A percentile compares a stretch with the other conserved stretches of the same genome.
phyloP scores from a whole-genome alignment of 2,113 vertebrate species.

The Sinocyclocheilus rhinocerous region DNA sequence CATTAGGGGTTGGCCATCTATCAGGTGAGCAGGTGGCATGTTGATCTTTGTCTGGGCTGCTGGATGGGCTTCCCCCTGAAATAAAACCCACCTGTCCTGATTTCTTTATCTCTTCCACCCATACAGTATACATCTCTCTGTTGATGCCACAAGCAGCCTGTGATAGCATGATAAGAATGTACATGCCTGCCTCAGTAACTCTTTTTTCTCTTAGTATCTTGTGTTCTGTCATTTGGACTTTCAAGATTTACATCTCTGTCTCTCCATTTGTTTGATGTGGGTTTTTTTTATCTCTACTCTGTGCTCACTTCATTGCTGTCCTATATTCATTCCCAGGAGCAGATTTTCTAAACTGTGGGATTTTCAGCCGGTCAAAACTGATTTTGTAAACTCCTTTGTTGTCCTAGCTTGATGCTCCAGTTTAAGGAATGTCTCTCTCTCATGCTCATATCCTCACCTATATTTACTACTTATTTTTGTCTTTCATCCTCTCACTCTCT shows the following conservation, averaged over 20 bases:
- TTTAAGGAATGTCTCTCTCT: conserved; percentile 18
- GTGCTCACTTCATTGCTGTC: not conserved
- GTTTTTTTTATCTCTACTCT: conserved; percentile 5
- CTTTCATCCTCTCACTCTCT: not conserved
- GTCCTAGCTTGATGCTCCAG: conserved; percentile 27
- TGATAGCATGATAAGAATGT: conserved; percentile 56
- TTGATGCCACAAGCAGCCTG: conserved; percentile 60
- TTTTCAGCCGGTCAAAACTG: not conserved
- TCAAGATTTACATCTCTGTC: conserved; percentile 3
- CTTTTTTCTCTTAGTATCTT: conserved; percentile 34
- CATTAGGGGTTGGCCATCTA: conserved; percentile 53
- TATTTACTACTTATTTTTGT: not conserved
- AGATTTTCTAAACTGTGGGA: not conserved
- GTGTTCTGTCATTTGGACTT: conserved; percentile 38
- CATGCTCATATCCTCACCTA: not conserved
- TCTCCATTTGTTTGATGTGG: conserved; percentile 3
- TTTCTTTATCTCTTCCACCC: conserved; percentile 56
- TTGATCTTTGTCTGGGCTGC: conserved; percentile 68
- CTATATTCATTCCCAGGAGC: not conserved
- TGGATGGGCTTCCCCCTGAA: conserved; percentile 64
- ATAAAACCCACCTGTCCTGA: conserved; percentile 50
- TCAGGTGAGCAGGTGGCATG: conserved; percentile 52
- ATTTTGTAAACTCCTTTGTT: conserved; percentile 21
- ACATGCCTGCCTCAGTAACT: conserved; percentile 33
- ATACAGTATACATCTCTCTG: conserved; percentile 51